These are phyloP conservation scores for Corythornis vintsioides DNA, from an alignment of 2,113 vertebrate genomes.

Conservation along the genomic window DNA sequence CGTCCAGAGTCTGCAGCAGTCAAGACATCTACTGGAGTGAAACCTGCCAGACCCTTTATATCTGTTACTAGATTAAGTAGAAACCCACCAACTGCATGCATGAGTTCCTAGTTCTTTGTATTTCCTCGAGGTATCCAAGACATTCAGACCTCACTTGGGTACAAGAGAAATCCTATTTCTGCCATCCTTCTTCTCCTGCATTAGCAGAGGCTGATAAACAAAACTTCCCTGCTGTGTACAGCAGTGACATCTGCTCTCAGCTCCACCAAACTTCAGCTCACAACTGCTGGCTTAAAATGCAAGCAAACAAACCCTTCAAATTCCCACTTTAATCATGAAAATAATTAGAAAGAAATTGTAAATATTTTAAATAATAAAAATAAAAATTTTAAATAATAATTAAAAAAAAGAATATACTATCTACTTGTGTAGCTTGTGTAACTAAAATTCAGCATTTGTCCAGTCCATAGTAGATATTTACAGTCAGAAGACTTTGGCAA, in stretches of 20 bases:
- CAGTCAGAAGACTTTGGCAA: background rate
- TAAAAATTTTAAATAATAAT: background rate
- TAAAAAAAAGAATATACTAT: background rate
- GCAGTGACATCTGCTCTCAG: constrained; percentile 5
- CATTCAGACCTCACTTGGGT: background rate
- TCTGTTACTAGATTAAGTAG: background rate
- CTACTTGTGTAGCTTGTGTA: background rate
- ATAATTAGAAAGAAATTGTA: background rate
- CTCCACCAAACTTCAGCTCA: constrained; percentile 15
- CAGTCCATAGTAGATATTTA: background rate
- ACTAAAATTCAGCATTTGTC: background rate
- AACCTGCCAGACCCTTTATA: background rate
- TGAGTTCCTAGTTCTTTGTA: background rate
- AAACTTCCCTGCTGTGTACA: background rate
- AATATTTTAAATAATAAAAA: constrained; percentile 14
- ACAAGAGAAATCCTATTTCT: background rate
- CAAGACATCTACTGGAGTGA: background rate
- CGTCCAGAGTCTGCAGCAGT: background rate
- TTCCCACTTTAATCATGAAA: background rate
- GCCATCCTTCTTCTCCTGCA: background rate
- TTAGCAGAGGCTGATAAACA: background rate
- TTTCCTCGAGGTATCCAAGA: background rate
- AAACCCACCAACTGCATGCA: background rate
- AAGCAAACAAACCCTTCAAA: constrained; percentile 14
- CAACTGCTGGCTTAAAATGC: background rate